Evolutionary conservation across 2,888 invertebrate genomes (phyloP).

Genomic region (Lumbricus terrestris): DNA sequence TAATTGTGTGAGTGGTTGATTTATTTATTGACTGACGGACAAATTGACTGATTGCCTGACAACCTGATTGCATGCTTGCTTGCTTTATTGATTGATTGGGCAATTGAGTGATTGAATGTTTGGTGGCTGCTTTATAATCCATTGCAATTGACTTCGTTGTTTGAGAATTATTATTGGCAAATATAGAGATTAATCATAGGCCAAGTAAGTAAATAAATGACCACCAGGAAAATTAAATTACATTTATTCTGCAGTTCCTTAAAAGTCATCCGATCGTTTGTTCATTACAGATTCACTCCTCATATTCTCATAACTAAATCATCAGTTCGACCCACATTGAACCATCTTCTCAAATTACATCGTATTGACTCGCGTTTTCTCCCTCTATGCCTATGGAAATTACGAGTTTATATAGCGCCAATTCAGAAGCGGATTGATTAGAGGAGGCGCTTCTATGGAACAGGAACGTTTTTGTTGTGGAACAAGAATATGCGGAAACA

Average conservation of each 20-base stretch:
- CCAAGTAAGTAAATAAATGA: not conserved
- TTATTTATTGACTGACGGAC: too few species aligned
- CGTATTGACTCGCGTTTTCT: too few species aligned
- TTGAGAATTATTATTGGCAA: not conserved
- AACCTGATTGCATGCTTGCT: not conserved
- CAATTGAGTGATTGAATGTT: not conserved
- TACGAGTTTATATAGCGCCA: too few species aligned
- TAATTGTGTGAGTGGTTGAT: too few species aligned
- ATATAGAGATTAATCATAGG: not conserved
- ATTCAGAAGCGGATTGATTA: too few species aligned
- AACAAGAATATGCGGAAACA: not conserved
- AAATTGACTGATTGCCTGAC: not conserved
- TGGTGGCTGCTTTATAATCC: too few species aligned
- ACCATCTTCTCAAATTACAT: too few species aligned
- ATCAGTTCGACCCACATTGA: not conserved
- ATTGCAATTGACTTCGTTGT: too few species aligned
- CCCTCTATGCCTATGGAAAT: too few species aligned
- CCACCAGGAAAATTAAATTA: not conserved
- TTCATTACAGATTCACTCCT: not conserved
- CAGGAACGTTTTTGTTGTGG: not conserved
- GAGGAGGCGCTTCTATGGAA: too few species aligned
- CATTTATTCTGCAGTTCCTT: not conserved
- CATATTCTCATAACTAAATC: not conserved
- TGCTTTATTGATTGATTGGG: not conserved
- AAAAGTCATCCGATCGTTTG: not conserved